Percentiles rank a stretch among this genome's conserved stretches.
These are phyloP conservation scores for Dasyurus viverrinus DNA, from an alignment of 2,113 vertebrate species.

Conservation along the genomic window DNA sequence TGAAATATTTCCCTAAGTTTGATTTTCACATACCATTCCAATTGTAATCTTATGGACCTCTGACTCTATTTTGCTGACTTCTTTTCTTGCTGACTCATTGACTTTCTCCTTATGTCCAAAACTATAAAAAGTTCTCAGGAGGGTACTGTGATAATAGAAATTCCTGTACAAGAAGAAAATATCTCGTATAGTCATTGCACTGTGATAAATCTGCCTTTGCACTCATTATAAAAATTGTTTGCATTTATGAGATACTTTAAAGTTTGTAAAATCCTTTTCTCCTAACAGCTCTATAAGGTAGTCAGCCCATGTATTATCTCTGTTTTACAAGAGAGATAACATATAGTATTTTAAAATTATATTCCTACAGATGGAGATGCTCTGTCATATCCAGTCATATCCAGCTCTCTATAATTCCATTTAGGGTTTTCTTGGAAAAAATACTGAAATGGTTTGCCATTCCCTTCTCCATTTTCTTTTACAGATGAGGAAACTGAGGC, in stretches of 20 bases:
- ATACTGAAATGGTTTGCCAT: not conserved
- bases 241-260: not conserved
- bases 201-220: not conserved
- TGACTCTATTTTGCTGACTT: not conserved
- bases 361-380: too few relatives aligned
- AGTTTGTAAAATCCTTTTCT: not conserved
- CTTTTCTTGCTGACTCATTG: not conserved
- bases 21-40: not conserved
- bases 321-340: not conserved
- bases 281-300: not conserved
- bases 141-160: not conserved
- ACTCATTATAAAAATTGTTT: not conserved
- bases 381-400: not conserved
- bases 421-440: not conserved
- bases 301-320: not conserved
- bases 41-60: not conserved
- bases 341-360: not conserved
- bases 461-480: not conserved
- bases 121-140: not conserved
- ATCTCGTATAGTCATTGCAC: not conserved
- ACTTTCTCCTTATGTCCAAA: not conserved
- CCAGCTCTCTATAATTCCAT: not conserved
- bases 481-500: not conserved
- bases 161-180: not conserved
- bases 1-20: not conserved